These are phyloP conservation scores for Momotus momota DNA, from an alignment of 2,797 vertebrate species.

Conservation along the genomic window DNA sequence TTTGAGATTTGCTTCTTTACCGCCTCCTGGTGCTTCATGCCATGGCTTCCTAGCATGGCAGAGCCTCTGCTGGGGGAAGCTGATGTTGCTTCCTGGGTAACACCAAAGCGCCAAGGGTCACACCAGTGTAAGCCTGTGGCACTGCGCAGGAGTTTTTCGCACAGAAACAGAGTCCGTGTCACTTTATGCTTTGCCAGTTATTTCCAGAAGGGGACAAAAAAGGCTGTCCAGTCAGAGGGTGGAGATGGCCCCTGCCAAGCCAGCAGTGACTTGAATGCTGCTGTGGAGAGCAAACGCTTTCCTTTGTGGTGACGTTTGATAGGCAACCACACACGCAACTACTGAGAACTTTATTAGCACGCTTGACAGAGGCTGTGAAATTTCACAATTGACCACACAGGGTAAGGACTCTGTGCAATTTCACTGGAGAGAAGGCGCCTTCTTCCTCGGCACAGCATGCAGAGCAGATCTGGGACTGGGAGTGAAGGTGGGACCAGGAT, in stretches of 20 bases:
- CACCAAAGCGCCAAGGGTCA: not conserved
- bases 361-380: not conserved
- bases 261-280: not conserved
- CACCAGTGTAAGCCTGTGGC: not conserved
- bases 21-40: accelerated
- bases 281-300: not conserved
- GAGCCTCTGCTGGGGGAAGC: not conserved
- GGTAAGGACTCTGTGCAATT: not conserved
- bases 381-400: not conserved
- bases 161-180: not conserved
- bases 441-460: not conserved
- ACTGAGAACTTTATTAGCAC: not conserved
- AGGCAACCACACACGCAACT: not conserved
- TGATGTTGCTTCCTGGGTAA: not conserved
- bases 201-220: not conserved
- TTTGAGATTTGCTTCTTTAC: not conserved
- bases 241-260: not conserved
- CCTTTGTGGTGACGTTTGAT: not conserved
- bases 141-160: not conserved
- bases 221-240: not conserved
- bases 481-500: accelerated
- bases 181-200: not conserved
- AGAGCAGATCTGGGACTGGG: not conserved
- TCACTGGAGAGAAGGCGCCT: not conserved
- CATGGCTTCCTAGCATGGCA: not conserved